These are phyloP conservation scores for Virgularia gustaviana DNA, from an alignment of 92 coral and sea anemone genomes.

Conservation along the genomic window DNA sequence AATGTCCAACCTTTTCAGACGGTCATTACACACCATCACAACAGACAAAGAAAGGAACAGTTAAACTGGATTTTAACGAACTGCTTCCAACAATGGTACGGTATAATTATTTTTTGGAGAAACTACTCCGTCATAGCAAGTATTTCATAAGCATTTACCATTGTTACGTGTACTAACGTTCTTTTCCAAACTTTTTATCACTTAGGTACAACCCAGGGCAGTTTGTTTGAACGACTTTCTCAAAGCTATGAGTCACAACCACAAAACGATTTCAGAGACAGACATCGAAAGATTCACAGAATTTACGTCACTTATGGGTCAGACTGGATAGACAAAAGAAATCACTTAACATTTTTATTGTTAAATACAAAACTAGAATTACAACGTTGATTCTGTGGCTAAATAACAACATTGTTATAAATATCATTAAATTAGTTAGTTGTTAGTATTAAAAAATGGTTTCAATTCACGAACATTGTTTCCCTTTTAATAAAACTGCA, in stretches of 20 bases:
- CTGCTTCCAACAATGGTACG: conserved; percentile 74
- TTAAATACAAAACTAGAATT: too few species aligned
- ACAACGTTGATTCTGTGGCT: too few species aligned
- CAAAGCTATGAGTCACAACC: conserved; percentile 66
- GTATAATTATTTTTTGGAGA: background rate
- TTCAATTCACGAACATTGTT: too few species aligned
- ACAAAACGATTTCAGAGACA: conserved; percentile 70
- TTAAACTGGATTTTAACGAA: conserved; percentile 57
- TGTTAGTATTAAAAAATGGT: too few species aligned
- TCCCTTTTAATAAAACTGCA: too few species aligned
- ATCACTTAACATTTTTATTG: background rate
- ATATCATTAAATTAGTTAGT: too few species aligned
- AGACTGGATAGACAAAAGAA: conserved; percentile 51
- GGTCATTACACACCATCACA: conserved; percentile 67
- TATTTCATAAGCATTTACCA: background rate
- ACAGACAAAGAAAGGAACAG: conserved; percentile 43
- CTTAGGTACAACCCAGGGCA: conserved; percentile 74
- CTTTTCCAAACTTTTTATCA: background rate
- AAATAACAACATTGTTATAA: too few species aligned
- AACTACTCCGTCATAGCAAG: background rate
- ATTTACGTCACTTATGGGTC: conserved; percentile 83
- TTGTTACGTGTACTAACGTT: background rate
- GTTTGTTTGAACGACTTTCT: conserved; percentile 72
- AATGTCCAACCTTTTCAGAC: conserved; percentile 59
- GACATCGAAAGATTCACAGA: conserved; percentile 73